These are phyloP conservation scores for Hypomecis punctinalis DNA, from an alignment of 2,888 invertebrate species.

Conservation along the genomic window DNA sequence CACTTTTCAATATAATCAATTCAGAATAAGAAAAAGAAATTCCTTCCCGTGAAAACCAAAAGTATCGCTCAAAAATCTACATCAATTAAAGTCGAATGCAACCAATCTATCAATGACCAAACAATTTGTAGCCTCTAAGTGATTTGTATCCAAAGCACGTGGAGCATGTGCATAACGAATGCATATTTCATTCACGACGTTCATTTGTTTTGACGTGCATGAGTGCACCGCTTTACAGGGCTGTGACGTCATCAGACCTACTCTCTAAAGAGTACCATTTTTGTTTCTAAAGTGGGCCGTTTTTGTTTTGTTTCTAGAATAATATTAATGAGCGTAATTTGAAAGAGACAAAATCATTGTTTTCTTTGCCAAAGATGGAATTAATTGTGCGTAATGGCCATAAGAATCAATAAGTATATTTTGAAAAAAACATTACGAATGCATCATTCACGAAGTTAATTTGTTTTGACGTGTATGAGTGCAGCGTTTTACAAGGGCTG, in stretches of 20 bases:
- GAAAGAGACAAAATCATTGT: not conserved
- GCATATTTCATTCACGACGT: conserved; percentile 59
- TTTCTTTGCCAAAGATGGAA: no score
- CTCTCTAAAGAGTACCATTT: no score
- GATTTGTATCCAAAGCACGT: conserved; percentile 56
- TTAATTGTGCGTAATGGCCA: no score
- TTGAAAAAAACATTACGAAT: conserved; percentile 15
- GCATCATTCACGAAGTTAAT: conserved; percentile 60
- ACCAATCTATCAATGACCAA: conserved; percentile 32
- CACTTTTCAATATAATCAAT: not conserved
- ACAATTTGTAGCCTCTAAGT: conserved; percentile 36
- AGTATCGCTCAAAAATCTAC: not conserved
- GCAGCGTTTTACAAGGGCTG: conserved; percentile 60
- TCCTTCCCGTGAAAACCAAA: no score
- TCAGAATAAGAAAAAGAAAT: not conserved
- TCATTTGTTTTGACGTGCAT: conserved; percentile 60
- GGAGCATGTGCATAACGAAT: conserved; percentile 39
- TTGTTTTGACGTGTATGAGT: conserved; percentile 61
- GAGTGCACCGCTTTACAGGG: conserved; percentile 64
- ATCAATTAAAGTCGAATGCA: conserved; percentile 17
- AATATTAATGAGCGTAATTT: not conserved
- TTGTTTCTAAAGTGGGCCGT: no score
- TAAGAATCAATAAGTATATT: no score
- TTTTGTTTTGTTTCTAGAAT: conserved; percentile 7
- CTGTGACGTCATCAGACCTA: conserved; percentile 48